Base-by-base conservation (phyloP, 2,888 invertebrate species). In the Athetis lepigone region DNA sequence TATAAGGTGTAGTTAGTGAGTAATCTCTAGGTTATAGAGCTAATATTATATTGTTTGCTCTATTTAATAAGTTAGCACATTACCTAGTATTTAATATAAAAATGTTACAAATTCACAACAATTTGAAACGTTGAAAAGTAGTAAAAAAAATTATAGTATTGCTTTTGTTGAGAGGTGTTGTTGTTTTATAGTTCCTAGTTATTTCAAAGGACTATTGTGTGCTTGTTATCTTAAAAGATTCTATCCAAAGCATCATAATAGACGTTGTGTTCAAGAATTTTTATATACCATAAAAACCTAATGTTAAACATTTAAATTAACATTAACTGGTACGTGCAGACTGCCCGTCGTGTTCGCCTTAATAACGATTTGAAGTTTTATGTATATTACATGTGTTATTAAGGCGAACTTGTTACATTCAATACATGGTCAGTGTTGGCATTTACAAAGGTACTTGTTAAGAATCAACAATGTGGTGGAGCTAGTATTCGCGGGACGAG, bases 401-500 rank as follows among this genome's bases (percentile, higher is more conserved):
- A 80, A 43, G 56, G 49, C 42, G 56, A 66, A 61, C 67, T 79
- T 45, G 62, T 81, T 71, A 65, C 56, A 49, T 40, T 57, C 68
- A 56, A 61, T 70, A 56, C 64, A 59, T 59, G 70, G 66, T 8
- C 60, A 49, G 55, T 65, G 80, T 78, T 87, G 84, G 82, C 82
- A 84, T 86, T 85, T 77, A 78, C 77, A 68, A 80, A 78, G 77
- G 79, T 82, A 80, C 77, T 75, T 74, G 76, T 78, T 77, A 63
- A 60, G 67, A 77, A 71, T 70, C 83, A 83, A 84, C 87, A 85
- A 89, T 88, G 90, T 90, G 71, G 89, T 78, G 63, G 74, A 82
- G 83, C 89, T 83, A 80, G 88, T 87, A 81, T 78, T 71, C 87
- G 85, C 87, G 85, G 88, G 89, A 83, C 85, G 82, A 89, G 85